Percentiles rank a stretch among this genome's conserved stretches.
Conservation (phyloP, 1,140 invertebrate genomes). For the Galendromus occidentalis region DNA sequence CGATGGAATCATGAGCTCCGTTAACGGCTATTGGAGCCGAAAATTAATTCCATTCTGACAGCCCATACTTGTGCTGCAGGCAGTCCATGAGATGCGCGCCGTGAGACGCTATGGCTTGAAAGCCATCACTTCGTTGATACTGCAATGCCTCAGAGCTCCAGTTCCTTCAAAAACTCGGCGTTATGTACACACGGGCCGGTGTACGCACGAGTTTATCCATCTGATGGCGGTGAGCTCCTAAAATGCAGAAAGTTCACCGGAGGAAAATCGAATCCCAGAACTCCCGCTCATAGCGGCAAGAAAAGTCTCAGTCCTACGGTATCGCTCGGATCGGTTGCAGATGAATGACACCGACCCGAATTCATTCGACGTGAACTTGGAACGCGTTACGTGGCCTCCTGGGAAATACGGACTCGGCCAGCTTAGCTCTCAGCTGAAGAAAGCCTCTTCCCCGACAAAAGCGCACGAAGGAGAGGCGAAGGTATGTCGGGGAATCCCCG, state of each 20-base stretch:
- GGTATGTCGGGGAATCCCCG: no score
- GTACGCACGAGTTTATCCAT: neutral
- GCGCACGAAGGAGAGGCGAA: no score
- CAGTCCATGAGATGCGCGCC: neutral
- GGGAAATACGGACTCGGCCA: slow-evolving; percentile 3
- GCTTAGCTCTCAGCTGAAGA: neutral
- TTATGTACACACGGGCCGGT: neutral
- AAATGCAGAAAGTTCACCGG: no score
- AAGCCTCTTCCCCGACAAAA: no score
- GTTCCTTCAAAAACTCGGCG: neutral
- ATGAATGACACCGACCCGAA: no score
- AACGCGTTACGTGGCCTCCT: neutral
- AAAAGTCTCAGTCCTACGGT: no score
- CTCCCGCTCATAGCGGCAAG: no score
- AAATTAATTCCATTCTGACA: no score
- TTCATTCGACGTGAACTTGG: neutral
- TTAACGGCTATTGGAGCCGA: no score
- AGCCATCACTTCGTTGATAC: neutral
- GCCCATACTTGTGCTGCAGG: neutral
- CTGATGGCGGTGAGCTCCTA: neutral
- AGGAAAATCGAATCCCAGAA: no score
- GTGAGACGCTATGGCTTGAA: neutral
- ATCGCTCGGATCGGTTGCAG: no score
- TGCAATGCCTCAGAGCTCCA: neutral
- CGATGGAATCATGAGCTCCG: no score